Evolutionary conservation across 2,113 vertebrate genomes (phyloP).

Genomic region (Sisor rabdophorus): DNA sequence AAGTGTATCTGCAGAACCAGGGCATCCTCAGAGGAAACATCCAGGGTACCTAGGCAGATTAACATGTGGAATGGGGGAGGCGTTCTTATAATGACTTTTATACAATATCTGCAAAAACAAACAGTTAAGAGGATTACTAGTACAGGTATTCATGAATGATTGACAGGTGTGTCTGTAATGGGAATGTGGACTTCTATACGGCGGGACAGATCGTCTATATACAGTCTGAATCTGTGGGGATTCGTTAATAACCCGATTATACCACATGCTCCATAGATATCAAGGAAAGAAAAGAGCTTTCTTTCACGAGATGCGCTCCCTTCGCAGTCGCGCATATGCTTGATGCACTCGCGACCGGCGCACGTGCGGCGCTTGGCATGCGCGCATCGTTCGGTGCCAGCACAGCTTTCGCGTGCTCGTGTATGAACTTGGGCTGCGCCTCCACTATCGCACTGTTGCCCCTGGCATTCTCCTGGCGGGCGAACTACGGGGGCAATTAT

Average conservation of each 20-base stretch:
- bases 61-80: background rate
- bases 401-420: background rate
- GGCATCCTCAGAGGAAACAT: constrained; percentile 78
- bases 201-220: too few species aligned
- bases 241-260: too few species aligned
- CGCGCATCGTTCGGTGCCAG: background rate
- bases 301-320: constrained; percentile 57
- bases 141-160: too few species aligned
- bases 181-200: too few species aligned
- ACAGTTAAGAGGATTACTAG: too few species aligned
- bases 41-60: constrained; percentile 73
- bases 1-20: constrained; percentile 79
- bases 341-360: background rate
- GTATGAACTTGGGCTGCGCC: background rate
- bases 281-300: background rate
- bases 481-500: constrained; percentile 61
- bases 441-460: background rate
- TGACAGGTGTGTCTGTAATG: too few species aligned
- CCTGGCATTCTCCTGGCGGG: constrained; percentile 18
- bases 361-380: background rate
- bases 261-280: background rate
- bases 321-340: constrained; percentile 49
- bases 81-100: background rate
- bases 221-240: too few species aligned
- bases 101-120: too few species aligned